These are phyloP conservation scores for Scrobipalpa atriplicella DNA, from an alignment of 2,888 invertebrate genomes.

Conservation along the genomic window DNA sequence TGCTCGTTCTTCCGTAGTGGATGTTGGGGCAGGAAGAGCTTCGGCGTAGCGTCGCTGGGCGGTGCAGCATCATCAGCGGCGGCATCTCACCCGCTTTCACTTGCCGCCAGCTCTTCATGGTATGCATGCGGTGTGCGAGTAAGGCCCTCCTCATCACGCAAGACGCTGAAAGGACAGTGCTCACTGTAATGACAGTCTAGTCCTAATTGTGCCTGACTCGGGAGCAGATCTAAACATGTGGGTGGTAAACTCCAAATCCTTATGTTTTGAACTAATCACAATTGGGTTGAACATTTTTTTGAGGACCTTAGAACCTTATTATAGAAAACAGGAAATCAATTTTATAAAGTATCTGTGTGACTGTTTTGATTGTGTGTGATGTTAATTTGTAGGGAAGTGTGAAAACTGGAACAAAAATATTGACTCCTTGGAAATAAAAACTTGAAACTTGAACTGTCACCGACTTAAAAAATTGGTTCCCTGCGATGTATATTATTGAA, in stretches of 20 bases:
- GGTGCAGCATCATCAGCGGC: conserved; percentile 31
- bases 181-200: conserved; percentile 34
- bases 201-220: background rate
- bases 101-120: conserved; percentile 40
- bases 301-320: background rate
- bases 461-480: no score
- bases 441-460: no score
- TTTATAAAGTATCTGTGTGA: no score
- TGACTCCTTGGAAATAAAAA: no score
- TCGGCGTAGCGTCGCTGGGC: conserved; percentile 36
- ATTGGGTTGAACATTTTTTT: no score
- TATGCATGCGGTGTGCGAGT: conserved; percentile 30
- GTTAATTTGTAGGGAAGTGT: no score
- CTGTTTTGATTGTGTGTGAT: no score
- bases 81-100: conserved; percentile 43
- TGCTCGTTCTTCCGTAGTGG: conserved; percentile 24
- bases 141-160: conserved; percentile 50
- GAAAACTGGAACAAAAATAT: no score
- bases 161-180: conserved; percentile 63
- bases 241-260: no score
- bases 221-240: background rate
- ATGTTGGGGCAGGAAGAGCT: conserved; percentile 52
- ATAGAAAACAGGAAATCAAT: background rate
- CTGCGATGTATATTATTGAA: no score
- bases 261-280: no score